Percentiles rank a stretch among this genome's conserved stretches.
Conservation (phyloP, 2,797 vertebrate species). For the Amphiprion clarkii region DNA sequence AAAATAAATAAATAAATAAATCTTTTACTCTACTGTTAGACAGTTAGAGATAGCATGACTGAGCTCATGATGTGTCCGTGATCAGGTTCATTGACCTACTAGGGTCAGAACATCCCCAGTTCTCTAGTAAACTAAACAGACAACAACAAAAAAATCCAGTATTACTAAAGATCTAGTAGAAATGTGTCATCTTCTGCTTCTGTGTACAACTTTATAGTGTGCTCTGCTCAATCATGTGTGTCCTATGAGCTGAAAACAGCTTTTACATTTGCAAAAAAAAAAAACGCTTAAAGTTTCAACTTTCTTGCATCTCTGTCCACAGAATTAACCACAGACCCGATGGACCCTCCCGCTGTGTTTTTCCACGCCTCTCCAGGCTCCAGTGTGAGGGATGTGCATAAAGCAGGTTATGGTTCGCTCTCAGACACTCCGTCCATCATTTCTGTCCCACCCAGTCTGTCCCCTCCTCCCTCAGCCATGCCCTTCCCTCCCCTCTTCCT, state of each 20-base stretch:
- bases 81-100: too few relatives aligned
- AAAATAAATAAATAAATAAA: too few relatives aligned
- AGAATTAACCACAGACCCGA: slow-evolving; percentile 78
- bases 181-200: background rate
- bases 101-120: too few relatives aligned
- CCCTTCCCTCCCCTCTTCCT: slow-evolving; percentile 85
- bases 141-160: too few relatives aligned
- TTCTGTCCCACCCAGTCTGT: slow-evolving; percentile 87
- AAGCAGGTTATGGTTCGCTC: slow-evolving; percentile 82
- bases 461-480: slow-evolving; percentile 82
- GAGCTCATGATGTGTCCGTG: too few relatives aligned
- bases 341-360: slow-evolving; percentile 71
- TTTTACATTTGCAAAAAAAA: background rate
- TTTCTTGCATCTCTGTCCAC: slow-evolving; percentile 21
- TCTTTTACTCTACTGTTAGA: too few relatives aligned
- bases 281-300: background rate
- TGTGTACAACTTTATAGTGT: too few relatives aligned
- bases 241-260: background rate
- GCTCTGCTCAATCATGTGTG: background rate
- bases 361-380: slow-evolving; percentile 67
- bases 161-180: too few relatives aligned
- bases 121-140: too few relatives aligned
- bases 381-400: slow-evolving; percentile 64
- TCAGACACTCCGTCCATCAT: slow-evolving; percentile 89
- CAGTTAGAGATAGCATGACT: too few relatives aligned